These are phyloP conservation scores for Cerastis rubricosa DNA, from an alignment of 2,888 invertebrate species.

Conservation along the genomic window DNA sequence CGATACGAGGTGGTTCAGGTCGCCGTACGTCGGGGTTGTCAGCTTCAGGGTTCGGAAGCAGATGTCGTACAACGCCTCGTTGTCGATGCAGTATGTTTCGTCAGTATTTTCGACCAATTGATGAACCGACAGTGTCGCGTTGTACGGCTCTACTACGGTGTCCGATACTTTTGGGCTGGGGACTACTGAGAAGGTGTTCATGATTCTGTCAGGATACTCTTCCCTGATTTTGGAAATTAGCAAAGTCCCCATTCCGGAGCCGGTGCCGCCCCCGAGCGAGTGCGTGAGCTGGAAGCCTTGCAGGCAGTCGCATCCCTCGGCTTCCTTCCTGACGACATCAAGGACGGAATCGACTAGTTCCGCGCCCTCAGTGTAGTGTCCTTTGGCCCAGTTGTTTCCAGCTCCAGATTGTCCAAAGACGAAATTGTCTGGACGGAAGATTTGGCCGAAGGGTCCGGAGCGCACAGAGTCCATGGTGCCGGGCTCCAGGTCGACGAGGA, in stretches of 20 bases:
- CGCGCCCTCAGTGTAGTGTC: constrained; percentile 93
- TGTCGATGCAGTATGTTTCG: constrained; percentile 93
- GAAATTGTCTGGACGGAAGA: constrained; percentile 94
- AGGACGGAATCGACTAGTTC: constrained; percentile 92
- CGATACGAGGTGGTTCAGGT: constrained; percentile 91
- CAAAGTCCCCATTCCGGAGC: constrained; percentile 94
- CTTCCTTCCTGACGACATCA: constrained; percentile 91
- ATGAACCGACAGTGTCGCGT: constrained; percentile 92
- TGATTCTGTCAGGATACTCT: constrained; percentile 94
- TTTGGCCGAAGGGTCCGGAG: constrained; percentile 92
- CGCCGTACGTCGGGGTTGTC: constrained; percentile 94
- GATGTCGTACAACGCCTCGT: constrained; percentile 95
- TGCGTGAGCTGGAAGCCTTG: constrained; percentile 92
- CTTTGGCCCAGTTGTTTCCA: constrained; percentile 92
- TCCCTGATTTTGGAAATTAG: constrained; percentile 93
- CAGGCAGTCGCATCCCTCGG: constrained; percentile 93
- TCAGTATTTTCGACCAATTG: constrained; percentile 93
- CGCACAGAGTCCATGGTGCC: constrained; percentile 93
- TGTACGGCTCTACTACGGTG: constrained; percentile 92
- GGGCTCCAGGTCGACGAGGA: constrained; percentile 86
- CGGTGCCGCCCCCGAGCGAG: constrained; percentile 94
- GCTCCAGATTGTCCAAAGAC: constrained; percentile 92
- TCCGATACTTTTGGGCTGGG: constrained; percentile 94
- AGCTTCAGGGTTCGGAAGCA: constrained; percentile 94
- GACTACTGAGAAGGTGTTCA: constrained; percentile 93